Conservation (phyloP, 2,113 vertebrate species). For the Gulo gulo region DNA sequence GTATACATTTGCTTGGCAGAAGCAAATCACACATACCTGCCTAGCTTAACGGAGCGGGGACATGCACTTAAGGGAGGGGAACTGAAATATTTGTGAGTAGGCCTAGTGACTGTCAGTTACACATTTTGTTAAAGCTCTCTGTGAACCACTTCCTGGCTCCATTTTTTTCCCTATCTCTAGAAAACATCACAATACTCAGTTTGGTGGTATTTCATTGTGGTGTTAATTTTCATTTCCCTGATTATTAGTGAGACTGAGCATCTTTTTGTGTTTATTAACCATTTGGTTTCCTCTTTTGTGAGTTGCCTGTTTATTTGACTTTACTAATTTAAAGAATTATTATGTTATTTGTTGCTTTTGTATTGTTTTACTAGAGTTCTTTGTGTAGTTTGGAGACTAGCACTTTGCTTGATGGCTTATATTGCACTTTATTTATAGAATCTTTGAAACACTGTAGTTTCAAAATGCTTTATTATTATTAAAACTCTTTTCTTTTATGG, state of each 20-base stretch:
- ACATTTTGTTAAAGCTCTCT: neutral
- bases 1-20: neutral
- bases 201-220: neutral
- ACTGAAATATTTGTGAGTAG: neutral
- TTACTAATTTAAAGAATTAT: neutral
- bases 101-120: neutral
- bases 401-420: neutral
- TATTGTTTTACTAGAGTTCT: neutral
- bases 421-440: neutral
- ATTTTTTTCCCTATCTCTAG: neutral
- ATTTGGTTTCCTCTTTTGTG: neutral
- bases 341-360: neutral
- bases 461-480: neutral
- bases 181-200: neutral
- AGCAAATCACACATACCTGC: neutral
- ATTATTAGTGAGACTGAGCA: neutral
- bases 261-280: neutral
- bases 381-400: neutral
- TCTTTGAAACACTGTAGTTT: neutral
- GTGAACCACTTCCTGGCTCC: neutral
- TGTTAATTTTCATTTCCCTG: neutral
- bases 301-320: neutral
- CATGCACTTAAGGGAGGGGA: neutral
- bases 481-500: neutral
- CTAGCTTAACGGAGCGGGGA: neutral